These are phyloP conservation scores for Crocuta crocuta DNA, from an alignment of 2,113 vertebrate species.

Conservation along the genomic window DNA sequence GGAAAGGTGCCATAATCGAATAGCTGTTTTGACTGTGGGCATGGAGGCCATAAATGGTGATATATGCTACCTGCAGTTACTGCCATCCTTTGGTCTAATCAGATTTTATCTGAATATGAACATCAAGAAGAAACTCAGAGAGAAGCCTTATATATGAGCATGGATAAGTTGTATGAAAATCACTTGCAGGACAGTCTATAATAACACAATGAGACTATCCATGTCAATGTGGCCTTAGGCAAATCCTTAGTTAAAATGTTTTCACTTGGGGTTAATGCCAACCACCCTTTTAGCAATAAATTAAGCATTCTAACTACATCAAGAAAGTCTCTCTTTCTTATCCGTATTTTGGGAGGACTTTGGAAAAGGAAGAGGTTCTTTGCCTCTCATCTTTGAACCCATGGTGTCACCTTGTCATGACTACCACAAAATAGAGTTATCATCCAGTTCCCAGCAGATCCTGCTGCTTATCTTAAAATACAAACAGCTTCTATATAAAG, in stretches of 20 bases:
- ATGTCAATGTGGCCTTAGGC: neutral
- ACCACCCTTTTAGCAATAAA: neutral
- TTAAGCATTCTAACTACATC: neutral
- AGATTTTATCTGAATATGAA: neutral
- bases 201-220: neutral
- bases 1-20: neutral
- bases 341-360: neutral
- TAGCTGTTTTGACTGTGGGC: rapidly evolving
- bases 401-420: neutral
- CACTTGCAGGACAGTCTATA: neutral
- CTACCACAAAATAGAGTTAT: slow-evolving; percentile 56
- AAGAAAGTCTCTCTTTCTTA: slow-evolving; percentile 19
- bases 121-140: neutral
- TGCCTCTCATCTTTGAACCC: neutral
- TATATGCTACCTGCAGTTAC: no score
- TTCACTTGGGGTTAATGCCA: neutral
- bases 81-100: neutral
- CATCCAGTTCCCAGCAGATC: slow-evolving; percentile 38
- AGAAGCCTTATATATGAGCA: neutral
- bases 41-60: neutral
- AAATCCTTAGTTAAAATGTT: neutral
- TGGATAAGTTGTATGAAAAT: neutral
- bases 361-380: slow-evolving; percentile 35
- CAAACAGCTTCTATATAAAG: slow-evolving; percentile 50
- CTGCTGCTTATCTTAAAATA: slow-evolving; percentile 59